A percentile compares a stretch with the other conserved stretches of the same genome.
phyloP scores from a whole-genome alignment of 2,888 invertebrate genomes.

The Ferdinandea cuprea region DNA sequence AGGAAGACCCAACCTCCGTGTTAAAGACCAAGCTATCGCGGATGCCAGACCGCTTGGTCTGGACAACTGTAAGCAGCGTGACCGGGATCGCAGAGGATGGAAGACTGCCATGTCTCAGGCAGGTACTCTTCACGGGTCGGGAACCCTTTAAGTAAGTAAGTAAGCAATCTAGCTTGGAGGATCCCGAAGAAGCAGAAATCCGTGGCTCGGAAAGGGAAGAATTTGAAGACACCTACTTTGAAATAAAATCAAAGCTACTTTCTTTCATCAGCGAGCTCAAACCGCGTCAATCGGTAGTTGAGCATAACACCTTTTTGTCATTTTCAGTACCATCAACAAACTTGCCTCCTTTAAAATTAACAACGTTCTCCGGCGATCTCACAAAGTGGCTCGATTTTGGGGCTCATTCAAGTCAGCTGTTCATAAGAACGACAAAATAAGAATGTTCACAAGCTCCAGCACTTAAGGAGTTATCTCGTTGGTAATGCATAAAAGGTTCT shows the following conservation, averaged over 20 bases:
- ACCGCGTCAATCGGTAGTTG: no score
- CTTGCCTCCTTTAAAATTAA: background rate
- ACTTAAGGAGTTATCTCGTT: conserved; percentile 6
- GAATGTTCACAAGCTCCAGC: conserved; percentile 10
- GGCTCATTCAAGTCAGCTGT: conserved; percentile 13
- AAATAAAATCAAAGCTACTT: conserved; percentile 11
- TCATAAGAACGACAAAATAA: conserved; percentile 13
- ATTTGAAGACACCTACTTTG: conserved; percentile 8
- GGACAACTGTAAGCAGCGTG: no score
- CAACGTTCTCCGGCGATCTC: conserved; percentile 10
- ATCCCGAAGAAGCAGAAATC: conserved; percentile 7
- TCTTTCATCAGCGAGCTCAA: background rate
- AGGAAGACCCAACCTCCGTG: no score
- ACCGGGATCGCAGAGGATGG: no score
- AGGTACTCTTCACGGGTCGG: no score
- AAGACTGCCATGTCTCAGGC: no score
- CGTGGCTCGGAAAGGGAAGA: background rate
- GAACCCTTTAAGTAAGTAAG: no score
- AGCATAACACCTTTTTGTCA: background rate
- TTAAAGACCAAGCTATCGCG: no score
- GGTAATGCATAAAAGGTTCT: conserved; percentile 14
- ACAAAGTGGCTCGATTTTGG: background rate
- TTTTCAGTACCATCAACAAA: background rate
- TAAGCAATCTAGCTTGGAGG: background rate
- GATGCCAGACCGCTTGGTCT: no score